Base-by-base conservation (phyloP, 1,140 invertebrate genomes). In the Drosophila athabasca region DNA sequence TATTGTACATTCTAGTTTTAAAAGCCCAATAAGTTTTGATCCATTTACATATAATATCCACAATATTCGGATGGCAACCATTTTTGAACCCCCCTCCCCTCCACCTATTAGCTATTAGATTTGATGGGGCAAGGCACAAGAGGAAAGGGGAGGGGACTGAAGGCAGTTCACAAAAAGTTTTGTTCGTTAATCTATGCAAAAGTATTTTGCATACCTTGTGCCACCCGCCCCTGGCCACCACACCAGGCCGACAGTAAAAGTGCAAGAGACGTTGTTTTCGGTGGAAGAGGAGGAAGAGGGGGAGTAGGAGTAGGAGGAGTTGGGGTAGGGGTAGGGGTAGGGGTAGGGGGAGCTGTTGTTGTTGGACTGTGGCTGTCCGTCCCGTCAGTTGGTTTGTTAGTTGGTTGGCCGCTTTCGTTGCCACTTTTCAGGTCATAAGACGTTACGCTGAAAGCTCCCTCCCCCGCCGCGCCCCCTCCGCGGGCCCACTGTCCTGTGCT, bases 341-440 rank as follows among this genome's bases (percentile, higher is more conserved):
- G 48, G 50, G 57, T 43, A 62, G 52, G 57, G 51, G 68, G 24
- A 26, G 72, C 68, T 54, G 39, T 62, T 22, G 43, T 67, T 69
- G 68, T 50, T 74, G 55, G 50, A 52, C 68, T 51, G 48, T 71
- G 41, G 61, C 60, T 41, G 71, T 59, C 70, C 44, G 44, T 58
- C 39, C 62, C 73, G 72, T 76, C 73, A 67, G 71, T 80, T 73
- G 76, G 80, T 59, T 67, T 68, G 62, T 79, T 70, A 53, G 59
- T 51, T 66, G 77, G 52, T 79, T 75, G 70, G 79, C 72, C 68
- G 73, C 77, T 76, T 70, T 60, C 62, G 70, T 70, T 70, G 75
- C 71, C 72, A 64, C 61, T 84, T 84, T 84, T 85, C 83, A 84
- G 77, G 81, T 84, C 81, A 87, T 81, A 87, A 81, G 81, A 85